These are phyloP conservation scores for Notodonta ziczac DNA, from an alignment of 2,888 invertebrate species.

Conservation along the genomic window DNA sequence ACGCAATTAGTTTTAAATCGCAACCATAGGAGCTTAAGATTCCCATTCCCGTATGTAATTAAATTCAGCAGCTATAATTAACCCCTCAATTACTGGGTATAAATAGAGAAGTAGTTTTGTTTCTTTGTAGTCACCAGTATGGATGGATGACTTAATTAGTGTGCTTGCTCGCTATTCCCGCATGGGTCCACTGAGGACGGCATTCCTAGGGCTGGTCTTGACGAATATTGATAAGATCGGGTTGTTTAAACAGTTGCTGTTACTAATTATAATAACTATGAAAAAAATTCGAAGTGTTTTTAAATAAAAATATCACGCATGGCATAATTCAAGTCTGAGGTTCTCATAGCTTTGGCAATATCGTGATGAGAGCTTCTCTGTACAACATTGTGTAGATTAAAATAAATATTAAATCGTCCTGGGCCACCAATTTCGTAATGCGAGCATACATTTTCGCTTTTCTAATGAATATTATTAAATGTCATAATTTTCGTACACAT, in stretches of 20 bases:
- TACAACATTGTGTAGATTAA: too few species aligned
- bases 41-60: conserved; percentile 18
- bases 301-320: too few species aligned
- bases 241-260: neutral
- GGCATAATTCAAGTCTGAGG: too few species aligned
- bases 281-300: too few species aligned
- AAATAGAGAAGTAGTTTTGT: conserved; percentile 25
- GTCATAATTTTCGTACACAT: too few species aligned
- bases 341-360: too few species aligned
- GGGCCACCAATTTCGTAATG: too few species aligned
- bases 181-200: conserved; percentile 24
- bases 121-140: conserved; percentile 31
- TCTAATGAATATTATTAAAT: too few species aligned
- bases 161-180: conserved; percentile 26
- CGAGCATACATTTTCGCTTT: too few species aligned
- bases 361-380: too few species aligned
- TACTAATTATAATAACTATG: neutral
- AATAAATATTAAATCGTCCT: too few species aligned
- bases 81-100: conserved; percentile 28
- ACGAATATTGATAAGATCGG: conserved; percentile 14
- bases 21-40: neutral
- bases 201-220: conserved; percentile 29
- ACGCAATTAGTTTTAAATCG: neutral
- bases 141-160: conserved; percentile 43
- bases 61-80: conserved; percentile 25